Base-by-base conservation (phyloP, 2,888 invertebrate genomes). In the Heteromyza rotundicornis region DNA sequence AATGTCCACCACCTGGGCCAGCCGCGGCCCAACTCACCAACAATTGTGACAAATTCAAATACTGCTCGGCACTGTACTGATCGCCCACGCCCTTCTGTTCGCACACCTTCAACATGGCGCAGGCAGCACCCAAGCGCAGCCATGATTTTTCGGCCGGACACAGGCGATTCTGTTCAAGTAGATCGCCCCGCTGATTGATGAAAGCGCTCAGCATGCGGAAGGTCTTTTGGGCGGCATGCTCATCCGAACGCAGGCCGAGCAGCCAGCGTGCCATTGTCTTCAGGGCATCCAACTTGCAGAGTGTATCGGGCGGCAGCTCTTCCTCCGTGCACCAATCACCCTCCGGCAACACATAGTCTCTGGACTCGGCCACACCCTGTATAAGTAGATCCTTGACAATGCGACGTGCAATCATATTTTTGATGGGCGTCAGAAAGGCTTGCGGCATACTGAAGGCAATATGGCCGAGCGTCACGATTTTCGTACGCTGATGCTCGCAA, bases 191-290 rank as follows among this genome's bases (percentile, higher is more conserved):
- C 80, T 96, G 95, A 66, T 92, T 88, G 51, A 98, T 93, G 78
- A 98, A 95, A 1, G 96, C 96, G 76, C 93, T 93, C 36, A 98
- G 84, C 91, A 98, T 95, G 63, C 96, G 88, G 84, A 98, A 94
- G 1, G 97, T 97, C 83, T 95, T 95, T 84, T 94, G 93, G 0
- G 95, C 95, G 0, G 95, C 93, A 17, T 92, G 86, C 64, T 91
- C 91, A 77, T 95, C 95, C 63, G 90, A 90, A 83, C 95, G 95
- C 57, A 97, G 84, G 0, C 98, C 98, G 36, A 96, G 85, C 47
- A 98, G 85, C 97, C 98, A 98, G 52, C 98, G 89, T 0, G 96
- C 96, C 92, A 98, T 95, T 66, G 96, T 91, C 84, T 98, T 98
- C 74, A 98, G 87, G 0, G 94, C 97, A 82, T 96, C 96, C 64